phyloP scores from a whole-genome alignment of 2,888 invertebrate species.

The Augiades crinisus region DNA sequence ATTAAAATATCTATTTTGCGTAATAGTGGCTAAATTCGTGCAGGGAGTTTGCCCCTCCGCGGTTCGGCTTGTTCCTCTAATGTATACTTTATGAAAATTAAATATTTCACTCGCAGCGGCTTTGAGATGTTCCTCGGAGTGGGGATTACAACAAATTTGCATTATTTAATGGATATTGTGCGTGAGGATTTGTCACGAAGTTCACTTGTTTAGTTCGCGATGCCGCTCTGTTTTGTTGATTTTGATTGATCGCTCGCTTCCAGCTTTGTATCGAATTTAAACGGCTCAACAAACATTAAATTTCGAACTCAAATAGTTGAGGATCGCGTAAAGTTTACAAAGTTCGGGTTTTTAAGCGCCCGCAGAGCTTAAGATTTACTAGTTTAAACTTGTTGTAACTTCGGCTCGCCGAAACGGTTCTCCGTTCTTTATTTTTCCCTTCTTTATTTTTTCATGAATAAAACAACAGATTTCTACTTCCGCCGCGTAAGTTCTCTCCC shows the following conservation, averaged over 20 bases:
- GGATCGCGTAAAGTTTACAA: slow-evolving; percentile 18
- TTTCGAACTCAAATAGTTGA: slow-evolving; percentile 22
- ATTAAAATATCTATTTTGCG: slow-evolving; percentile 19
- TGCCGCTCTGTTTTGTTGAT: slow-evolving; percentile 44
- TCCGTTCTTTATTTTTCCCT: slow-evolving; percentile 63
- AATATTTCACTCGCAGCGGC: slow-evolving; percentile 72
- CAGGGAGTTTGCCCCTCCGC: slow-evolving; percentile 40
- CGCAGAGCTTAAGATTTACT: slow-evolving; percentile 40
- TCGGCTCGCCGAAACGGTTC: slow-evolving; percentile 48
- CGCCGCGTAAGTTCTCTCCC: slow-evolving; percentile 70
- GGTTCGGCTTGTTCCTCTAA: slow-evolving; percentile 56
- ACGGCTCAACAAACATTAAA: slow-evolving; percentile 24
- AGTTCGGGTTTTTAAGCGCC: slow-evolving; percentile 21
- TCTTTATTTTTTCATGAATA: slow-evolving; percentile 78
- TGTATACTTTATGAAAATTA: slow-evolving; percentile 80
- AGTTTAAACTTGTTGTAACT: slow-evolving; percentile 43
- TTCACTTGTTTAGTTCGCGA: slow-evolving; percentile 51
- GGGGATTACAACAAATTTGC: slow-evolving; percentile 80
- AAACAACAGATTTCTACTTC: slow-evolving; percentile 79
- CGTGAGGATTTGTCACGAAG: slow-evolving; percentile 74
- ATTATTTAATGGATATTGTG: slow-evolving; percentile 77
- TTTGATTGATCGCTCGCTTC: slow-evolving; percentile 50
- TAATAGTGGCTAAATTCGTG: slow-evolving; percentile 24
- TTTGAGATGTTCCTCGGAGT: slow-evolving; percentile 53
- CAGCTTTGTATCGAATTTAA: slow-evolving; percentile 30